These are phyloP conservation scores for Eublepharis macularius DNA, from an alignment of 2,113 vertebrate species.

Conservation along the genomic window DNA sequence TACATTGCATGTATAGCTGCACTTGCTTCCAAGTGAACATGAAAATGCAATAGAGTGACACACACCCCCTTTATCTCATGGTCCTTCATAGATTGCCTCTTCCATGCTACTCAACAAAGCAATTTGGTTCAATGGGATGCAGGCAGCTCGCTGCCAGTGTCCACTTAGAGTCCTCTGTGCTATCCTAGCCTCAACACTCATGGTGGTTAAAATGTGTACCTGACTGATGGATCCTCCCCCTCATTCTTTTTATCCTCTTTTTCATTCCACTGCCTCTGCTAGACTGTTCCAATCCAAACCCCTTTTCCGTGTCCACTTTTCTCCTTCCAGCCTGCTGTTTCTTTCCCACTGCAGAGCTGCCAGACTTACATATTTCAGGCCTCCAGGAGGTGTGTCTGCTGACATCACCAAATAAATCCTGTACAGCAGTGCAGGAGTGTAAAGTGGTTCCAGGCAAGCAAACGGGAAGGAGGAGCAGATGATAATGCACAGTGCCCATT, in stretches of 20 bases:
- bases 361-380: background rate
- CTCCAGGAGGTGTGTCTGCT: conserved; percentile 29
- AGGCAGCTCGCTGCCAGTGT: background rate
- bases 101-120: background rate
- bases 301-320: background rate
- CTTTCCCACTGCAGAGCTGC: background rate
- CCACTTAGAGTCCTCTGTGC: background rate
- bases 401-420: conserved; percentile 25
- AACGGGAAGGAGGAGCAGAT: background rate
- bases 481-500: background rate
- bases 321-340: background rate
- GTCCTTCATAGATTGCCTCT: too few relatives aligned
- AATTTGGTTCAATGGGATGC: background rate
- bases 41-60: background rate
- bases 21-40: background rate
- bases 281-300: background rate
- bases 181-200: background rate
- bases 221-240: background rate
- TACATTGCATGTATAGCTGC: background rate
- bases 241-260: background rate
- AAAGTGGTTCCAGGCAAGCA: background rate
- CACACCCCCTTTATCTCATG: background rate
- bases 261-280: background rate
- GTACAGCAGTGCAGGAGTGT: conserved; percentile 8
- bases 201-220: background rate